Conservation (phyloP, 1,140 invertebrate species). For the Stegodyphus dumicola region DNA sequence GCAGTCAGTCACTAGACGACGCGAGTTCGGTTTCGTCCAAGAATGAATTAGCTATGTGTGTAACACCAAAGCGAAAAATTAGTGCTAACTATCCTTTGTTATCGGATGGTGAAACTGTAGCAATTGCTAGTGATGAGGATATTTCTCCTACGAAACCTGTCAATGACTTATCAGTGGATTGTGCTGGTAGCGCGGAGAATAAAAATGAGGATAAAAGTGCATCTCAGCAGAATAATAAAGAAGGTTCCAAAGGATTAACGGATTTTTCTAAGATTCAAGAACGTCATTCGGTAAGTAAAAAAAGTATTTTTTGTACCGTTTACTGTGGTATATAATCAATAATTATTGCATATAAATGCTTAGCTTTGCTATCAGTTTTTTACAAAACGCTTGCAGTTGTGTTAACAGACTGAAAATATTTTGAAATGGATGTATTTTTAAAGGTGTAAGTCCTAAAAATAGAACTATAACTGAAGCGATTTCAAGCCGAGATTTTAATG, state of each 20-base stretch:
- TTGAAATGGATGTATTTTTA: no score
- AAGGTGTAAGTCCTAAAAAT: no score
- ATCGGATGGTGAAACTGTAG: slow-evolving; percentile 15
- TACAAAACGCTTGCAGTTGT: no score
- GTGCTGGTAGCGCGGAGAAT: not conserved
- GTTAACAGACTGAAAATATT: no score
- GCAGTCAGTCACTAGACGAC: slow-evolving; percentile 70
- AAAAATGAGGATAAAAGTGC: not conserved
- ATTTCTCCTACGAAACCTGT: not conserved
- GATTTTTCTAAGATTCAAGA: not conserved
- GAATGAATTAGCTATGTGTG: slow-evolving; percentile 15
- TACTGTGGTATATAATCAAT: no score
- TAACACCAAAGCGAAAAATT: slow-evolving; percentile 70
- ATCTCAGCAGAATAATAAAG: not conserved
- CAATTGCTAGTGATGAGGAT: slow-evolving; percentile 35
- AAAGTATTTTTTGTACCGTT: no score
- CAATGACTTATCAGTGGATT: not conserved
- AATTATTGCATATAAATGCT: no score
- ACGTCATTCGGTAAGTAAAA: slow-evolving; percentile 1
- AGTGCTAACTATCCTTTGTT: slow-evolving; percentile 70
- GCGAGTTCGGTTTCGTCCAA: slow-evolving; percentile 66
- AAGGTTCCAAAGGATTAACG: not conserved
- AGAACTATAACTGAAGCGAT: no score
- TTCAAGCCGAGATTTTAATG: no score
- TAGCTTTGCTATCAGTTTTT: no score